These are phyloP conservation scores for Ailuropoda melanoleuca DNA, from an alignment of 2,113 vertebrate genomes.

Conservation along the genomic window DNA sequence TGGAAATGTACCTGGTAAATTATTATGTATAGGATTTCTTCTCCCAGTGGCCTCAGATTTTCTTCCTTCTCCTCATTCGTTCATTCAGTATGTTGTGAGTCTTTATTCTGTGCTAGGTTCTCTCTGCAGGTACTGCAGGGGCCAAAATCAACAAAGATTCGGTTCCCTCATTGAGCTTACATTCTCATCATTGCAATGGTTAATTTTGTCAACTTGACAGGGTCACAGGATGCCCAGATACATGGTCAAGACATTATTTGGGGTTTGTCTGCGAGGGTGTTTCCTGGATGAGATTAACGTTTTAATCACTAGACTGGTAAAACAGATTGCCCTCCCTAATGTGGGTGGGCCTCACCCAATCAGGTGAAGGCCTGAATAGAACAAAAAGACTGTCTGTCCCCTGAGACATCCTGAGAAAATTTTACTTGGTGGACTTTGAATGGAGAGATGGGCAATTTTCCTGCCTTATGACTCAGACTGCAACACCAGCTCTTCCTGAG, in stretches of 20 bases:
- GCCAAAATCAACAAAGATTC: background rate
- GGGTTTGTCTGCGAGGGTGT: background rate
- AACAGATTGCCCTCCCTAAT: background rate
- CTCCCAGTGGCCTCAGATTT: background rate
- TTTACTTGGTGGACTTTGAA: background rate
- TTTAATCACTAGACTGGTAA: background rate
- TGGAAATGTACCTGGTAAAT: background rate
- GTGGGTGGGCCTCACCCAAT: background rate
- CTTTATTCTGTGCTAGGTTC: background rate
- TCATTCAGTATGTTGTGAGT: background rate
- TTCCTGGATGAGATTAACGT: background rate
- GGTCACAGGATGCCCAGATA: background rate
- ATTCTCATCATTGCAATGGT: background rate
- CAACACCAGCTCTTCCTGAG: background rate
- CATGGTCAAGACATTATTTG: background rate
- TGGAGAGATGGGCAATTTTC: background rate
- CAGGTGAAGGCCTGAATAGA: background rate
- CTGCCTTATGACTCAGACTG: background rate
- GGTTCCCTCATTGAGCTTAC: background rate
- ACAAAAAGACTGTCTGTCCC: background rate
- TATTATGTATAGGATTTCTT: background rate
- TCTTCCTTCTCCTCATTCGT: background rate
- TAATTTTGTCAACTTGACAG: background rate
- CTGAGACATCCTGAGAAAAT: background rate
- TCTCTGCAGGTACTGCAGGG: background rate